Evolutionary conservation across 2,797 vertebrate genomes (phyloP).

Genomic region (Thaleichthys pacificus): DNA sequence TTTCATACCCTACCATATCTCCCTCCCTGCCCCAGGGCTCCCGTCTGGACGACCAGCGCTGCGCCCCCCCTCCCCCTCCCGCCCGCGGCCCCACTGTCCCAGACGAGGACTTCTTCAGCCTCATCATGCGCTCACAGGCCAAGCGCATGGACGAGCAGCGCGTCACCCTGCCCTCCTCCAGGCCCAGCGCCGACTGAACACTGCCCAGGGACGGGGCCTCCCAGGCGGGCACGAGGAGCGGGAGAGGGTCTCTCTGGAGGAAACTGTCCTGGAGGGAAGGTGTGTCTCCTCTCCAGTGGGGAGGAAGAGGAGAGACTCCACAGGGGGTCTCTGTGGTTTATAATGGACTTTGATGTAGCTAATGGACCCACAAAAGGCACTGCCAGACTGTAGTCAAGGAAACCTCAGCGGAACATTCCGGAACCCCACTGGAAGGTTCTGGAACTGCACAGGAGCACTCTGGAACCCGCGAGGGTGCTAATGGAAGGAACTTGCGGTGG

Average conservation of each 20-base stretch:
- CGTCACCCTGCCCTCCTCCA: conserved; percentile 81
- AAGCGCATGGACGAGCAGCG: conserved; percentile 98
- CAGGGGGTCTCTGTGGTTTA: conserved; percentile 14
- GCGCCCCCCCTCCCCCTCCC: conserved; percentile 86
- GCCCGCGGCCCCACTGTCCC: conserved; percentile 89
- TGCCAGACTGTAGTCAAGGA: conserved; percentile 39
- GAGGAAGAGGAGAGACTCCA: conserved; percentile 9
- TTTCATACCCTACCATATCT: neutral
- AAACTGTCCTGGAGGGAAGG: conserved; percentile 25
- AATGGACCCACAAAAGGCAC: conserved; percentile 50
- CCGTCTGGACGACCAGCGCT: conserved; percentile 95
- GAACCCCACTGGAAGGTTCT: neutral
- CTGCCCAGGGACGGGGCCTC: neutral
- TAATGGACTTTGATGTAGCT: neutral
- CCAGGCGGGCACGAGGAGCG: conserved; percentile 12
- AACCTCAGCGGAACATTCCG: neutral
- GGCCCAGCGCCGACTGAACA: conserved; percentile 60
- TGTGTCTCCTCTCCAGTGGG: neutral
- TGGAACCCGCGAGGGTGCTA: neutral
- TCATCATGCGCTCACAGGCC: conserved; percentile 94
- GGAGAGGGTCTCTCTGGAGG: conserved; percentile 6
- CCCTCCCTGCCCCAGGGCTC: conserved; percentile 77
- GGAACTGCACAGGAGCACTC: neutral
- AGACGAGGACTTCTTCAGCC: conserved; percentile 97
- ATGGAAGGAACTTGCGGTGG: neutral